Base-by-base conservation (phyloP, 2,797 vertebrate genomes). In the Hapalemur alaotrensis region DNA sequence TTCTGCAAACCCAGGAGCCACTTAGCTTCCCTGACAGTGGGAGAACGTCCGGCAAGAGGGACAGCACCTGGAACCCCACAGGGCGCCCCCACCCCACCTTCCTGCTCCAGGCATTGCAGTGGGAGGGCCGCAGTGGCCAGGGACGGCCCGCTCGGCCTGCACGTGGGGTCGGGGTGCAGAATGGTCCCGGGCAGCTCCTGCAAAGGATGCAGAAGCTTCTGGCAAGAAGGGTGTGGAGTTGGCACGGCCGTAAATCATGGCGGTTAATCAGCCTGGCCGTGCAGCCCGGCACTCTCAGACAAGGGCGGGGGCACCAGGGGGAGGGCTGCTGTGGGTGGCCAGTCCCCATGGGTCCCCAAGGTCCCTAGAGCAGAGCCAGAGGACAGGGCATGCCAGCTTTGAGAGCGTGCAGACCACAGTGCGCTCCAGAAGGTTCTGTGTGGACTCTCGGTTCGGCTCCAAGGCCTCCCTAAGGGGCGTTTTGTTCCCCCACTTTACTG, bases 301-400 rank as follows among this genome's bases (percentile, higher is more conserved):
- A 0, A 0, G 38, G 46, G 20, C 1, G 0, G 30, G 22, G 25
- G 18, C 67, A 12, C 1, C 4, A 2, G 59, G 30, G 38, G 52
- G 59, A 67, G 41, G 41, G 20, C 70, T 38, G 54, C 43, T 81
- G 28, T 43, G 23, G 17, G 48, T 5, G 30, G 54, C 35, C 2
- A 0, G 35, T 50, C 10, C n/a, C 63, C 28, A 1, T 38, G 30
- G 28, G 22, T n/a, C 18, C 63, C 13, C 48, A 5, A 11, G 30
- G 50, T 35, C 76, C 3, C 23, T 7, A 80, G 48, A 61, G 41
- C 69, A 41, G 28, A 63, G 23, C 28, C 61, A 67, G 67, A 14
- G 1, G 35, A 57, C 46, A 76, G 59, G 12, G 61, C 12, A 4
- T 13, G 30, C 61, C 61, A 61, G 61, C 61, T 32, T 30, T 23